Base-by-base conservation (phyloP, 2,888 invertebrate species). In the Drosophila nr. fundita region DNA sequence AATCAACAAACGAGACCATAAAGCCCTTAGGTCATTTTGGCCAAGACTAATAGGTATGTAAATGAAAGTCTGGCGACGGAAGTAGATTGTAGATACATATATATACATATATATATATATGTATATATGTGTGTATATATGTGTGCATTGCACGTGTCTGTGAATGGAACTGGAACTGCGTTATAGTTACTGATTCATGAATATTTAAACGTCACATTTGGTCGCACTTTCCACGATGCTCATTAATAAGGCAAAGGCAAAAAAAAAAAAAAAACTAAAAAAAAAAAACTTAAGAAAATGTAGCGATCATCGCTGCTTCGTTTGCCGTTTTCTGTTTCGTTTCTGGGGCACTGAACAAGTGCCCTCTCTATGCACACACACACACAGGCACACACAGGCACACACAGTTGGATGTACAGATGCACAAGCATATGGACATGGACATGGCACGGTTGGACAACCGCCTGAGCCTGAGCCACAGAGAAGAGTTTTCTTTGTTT, bases 151-250 rank as follows among this genome's bases (percentile, higher is more conserved):
- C 77, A 79, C 77, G 70, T 72, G 69, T 70, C 68, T 72, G 61
- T 60, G 72, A 70, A 59, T 83, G 70, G 72, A 72, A 80, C 83
- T 83, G 84, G 55, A 83, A 73, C 80, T 82, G 87, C 85, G 85
- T 87, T 85, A 87, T 85, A 87, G 87, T 89, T 81, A 83, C 83
- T 89, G 88, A 88, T 89, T 92, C 92, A 92, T 92, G 92, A 92
- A 92, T 92, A 92, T 92, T 92, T 91, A 92, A 91, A 89, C 92
- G 92, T 92, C 91, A 92, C 92, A 92, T 91, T 91, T 91, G 90
- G 91, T 90, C 91, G 91, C 91, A 91, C 91, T 91, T 91, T 89
- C 87, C 83, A 87, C 87, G 85, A 88, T 87, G 87, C 89, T 91
- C 91, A 92, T 91, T 91, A 91, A 91, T 91, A 91, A 91, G 78